Conservation (phyloP, 2,113 vertebrate species). For the Tilapia sparmanii region DNA sequence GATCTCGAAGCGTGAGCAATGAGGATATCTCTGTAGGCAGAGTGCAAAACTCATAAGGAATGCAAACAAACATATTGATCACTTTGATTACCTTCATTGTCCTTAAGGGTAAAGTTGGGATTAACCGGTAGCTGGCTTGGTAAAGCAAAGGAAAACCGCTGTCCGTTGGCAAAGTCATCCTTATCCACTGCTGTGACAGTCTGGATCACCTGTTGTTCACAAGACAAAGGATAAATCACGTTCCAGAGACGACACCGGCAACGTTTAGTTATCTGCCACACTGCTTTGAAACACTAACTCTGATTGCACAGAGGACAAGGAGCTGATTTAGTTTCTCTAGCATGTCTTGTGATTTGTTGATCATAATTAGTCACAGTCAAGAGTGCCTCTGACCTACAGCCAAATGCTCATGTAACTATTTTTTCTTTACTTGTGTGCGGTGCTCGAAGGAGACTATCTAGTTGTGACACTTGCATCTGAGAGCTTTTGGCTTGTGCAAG, state of each 20-base stretch:
- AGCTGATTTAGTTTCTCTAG: not conserved
- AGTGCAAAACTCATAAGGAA: conserved; percentile 22
- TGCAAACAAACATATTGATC: conserved; percentile 48
- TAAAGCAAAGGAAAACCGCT: conserved; percentile 85
- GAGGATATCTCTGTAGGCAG: not conserved
- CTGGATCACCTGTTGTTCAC: conserved; percentile 84
- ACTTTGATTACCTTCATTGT: conserved; percentile 89
- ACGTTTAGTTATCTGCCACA: not conserved
- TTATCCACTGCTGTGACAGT: conserved; percentile 91
- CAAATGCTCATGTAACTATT: not conserved
- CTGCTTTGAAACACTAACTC: not conserved
- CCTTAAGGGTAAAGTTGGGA: conserved; percentile 95
- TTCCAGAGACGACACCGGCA: not conserved
- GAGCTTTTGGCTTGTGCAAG: not conserved
- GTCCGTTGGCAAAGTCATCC: conserved; percentile 92
- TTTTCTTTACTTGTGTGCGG: not conserved
- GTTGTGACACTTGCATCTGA: not conserved
- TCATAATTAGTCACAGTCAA: not conserved
- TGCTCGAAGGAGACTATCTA: not conserved
- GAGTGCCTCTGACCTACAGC: not conserved
- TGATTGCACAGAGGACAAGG: not conserved
- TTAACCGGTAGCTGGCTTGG: conserved; percentile 80
- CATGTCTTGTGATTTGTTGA: not conserved
- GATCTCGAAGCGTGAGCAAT: not conserved
- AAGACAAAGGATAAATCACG: not conserved